Evolutionary conservation across 2,888 invertebrate genomes (phyloP), one percentile per base, ranked within the genome.

Genomic region (Microplitis manilae): DNA sequence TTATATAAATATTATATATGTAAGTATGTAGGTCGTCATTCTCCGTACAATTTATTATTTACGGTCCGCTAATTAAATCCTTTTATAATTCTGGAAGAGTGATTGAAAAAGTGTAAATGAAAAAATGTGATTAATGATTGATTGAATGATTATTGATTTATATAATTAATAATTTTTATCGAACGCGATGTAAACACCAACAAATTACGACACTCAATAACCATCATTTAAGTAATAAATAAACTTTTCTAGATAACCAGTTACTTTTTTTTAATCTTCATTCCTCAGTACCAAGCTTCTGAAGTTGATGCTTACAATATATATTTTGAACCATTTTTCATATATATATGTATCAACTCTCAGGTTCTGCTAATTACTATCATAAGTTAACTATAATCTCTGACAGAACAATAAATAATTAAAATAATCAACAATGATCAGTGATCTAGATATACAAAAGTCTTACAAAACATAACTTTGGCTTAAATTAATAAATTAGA

Each of bases 231-330:
- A 88, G 87, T 84, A 86, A 87, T 85, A 86, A 87, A 86, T 86
- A 87, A 87, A 86, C 86, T 87, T 88, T 88, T 88, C 84, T 88
- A 87, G 84, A 86, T 79, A 83, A 83, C 78, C 78, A 79, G 78
- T 71, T 76, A 72, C 80, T 82, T 86, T 83, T 80, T 76, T 68
- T 50, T 75, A 75, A 73, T 77, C 67, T 30, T 41, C 17, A 69
- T 62, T 67, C 15, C 41, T n/a, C 9, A 30, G 0, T 30, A 30
- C 30, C 30, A 30, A 30, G 4, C 30, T 30, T 30, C 30, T 30
- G 30, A 30, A 30, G 30, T 30, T 2, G 30, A 4, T 30, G 30
- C 30, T 20, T 20, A 20, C 20, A 20, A 20, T 6, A 38, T 68
- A 68, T 41, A 13, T 17, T 7, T 9, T 50, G 13, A n/a, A 67